These are phyloP conservation scores for Apodemus speciosus DNA, from an alignment of 2,113 vertebrate genomes.

Conservation along the genomic window DNA sequence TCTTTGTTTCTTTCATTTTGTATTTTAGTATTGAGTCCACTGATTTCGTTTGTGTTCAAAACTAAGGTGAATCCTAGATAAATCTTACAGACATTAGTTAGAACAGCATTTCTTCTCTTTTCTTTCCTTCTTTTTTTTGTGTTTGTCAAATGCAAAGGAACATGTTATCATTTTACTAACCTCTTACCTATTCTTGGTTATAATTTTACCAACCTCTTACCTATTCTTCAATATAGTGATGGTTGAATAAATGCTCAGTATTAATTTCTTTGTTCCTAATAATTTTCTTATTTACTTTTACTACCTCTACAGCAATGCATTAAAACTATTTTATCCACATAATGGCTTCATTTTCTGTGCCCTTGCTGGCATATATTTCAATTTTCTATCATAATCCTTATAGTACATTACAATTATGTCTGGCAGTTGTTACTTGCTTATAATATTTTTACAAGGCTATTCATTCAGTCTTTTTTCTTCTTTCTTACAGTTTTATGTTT, in stretches of 20 bases:
- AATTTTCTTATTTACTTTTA: conserved; percentile 1
- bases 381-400: not conserved
- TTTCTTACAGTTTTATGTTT: not conserved
- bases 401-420: not conserved
- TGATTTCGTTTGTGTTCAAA: not conserved
- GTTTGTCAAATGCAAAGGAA: not conserved
- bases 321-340: not conserved
- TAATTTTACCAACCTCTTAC: not conserved
- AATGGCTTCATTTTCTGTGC: not conserved
- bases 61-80: not conserved
- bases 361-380: not conserved
- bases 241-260: not conserved
- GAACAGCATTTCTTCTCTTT: not conserved
- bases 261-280: not conserved
- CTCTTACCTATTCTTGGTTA: not conserved
- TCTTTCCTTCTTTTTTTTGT: not conserved
- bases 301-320: not conserved
- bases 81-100: not conserved
- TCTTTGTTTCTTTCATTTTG: too few relatives aligned
- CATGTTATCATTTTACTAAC: not conserved
- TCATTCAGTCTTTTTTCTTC: not conserved
- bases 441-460: not conserved
- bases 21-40: not conserved
- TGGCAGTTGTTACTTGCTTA: not conserved
- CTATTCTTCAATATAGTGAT: not conserved